Conservation (phyloP, 2,797 vertebrate genomes). For the Sebastiscus albofasciatus region DNA sequence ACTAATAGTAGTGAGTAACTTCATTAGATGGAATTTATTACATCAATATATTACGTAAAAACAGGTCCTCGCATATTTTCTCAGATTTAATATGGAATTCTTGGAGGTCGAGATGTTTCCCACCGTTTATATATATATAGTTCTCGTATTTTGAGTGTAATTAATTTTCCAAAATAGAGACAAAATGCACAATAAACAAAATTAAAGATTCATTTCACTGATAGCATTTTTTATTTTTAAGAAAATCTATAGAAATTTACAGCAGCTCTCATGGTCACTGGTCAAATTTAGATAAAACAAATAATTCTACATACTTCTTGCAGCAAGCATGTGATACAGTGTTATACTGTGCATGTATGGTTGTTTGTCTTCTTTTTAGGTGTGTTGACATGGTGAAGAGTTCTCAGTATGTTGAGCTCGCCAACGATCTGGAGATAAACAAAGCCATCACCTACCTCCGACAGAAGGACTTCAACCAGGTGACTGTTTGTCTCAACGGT, state of each 20-base stretch:
- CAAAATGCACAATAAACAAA: too few relatives aligned
- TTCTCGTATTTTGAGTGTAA: too few relatives aligned
- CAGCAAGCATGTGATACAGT: neutral
- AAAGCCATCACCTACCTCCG: constrained; percentile 97
- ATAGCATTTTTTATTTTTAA: too few relatives aligned
- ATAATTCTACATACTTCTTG: neutral
- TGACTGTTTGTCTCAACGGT: constrained; percentile 61
- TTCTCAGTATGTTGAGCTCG: constrained; percentile 94
- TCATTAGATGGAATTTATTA: too few relatives aligned
- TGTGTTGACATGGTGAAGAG: constrained; percentile 96
- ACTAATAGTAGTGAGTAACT: too few relatives aligned
- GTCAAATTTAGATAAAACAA: neutral
- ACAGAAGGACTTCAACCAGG: constrained; percentile 95
- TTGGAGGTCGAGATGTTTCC: too few relatives aligned
- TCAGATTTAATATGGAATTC: too few relatives aligned
- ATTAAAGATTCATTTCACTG: too few relatives aligned
- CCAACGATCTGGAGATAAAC: constrained; percentile 97
- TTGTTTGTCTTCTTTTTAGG: constrained; percentile 77
- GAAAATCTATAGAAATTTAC: neutral
- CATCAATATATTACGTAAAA: too few relatives aligned
- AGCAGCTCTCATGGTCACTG: neutral
- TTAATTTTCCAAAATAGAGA: too few relatives aligned
- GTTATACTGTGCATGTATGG: neutral
- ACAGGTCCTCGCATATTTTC: too few relatives aligned
- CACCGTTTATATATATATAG: too few relatives aligned